Conservation (phyloP, 92 coral and sea anemone genomes). For the Porites rus region DNA sequence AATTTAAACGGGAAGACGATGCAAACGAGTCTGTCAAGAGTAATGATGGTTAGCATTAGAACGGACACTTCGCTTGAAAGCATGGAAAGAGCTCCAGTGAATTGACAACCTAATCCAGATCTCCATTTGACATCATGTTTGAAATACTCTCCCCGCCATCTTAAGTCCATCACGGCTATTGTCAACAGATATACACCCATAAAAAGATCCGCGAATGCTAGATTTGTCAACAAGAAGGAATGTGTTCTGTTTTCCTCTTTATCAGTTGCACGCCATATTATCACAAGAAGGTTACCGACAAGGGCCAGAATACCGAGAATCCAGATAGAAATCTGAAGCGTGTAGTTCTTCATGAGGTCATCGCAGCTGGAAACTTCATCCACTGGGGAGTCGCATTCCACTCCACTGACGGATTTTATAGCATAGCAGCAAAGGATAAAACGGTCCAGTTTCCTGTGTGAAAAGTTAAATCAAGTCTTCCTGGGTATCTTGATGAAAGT, state of each 20-base stretch:
- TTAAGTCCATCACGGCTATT: constrained; percentile 69
- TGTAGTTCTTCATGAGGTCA: constrained; percentile 75
- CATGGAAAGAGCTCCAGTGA: constrained; percentile 72
- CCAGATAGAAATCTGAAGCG: constrained; percentile 69
- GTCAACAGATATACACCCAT: constrained; percentile 75
- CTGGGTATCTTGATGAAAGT: no score
- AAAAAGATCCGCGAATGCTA: constrained; percentile 68
- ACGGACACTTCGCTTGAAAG: constrained; percentile 76
- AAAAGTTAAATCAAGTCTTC: background rate
- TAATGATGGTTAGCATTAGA: constrained; percentile 55
- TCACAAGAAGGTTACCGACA: constrained; percentile 66
- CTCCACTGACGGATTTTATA: constrained; percentile 50
- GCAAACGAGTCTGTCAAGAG: constrained; percentile 70
- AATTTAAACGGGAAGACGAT: constrained; percentile 71
- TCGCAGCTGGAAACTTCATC: constrained; percentile 80
- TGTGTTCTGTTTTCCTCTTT: constrained; percentile 46
- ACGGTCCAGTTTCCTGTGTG: constrained; percentile 60
- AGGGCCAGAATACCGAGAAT: constrained; percentile 68
- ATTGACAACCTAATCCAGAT: constrained; percentile 72
- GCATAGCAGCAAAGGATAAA: constrained; percentile 74
- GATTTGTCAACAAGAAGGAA: constrained; percentile 63
- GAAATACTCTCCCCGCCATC: constrained; percentile 82
- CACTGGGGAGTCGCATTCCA: constrained; percentile 54
- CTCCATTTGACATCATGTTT: constrained; percentile 77
- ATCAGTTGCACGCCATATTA: constrained; percentile 51